A percentile compares a stretch with the other conserved stretches of the same genome.
Conservation (phyloP, 2,888 invertebrate species). For the Prostheceraeus crozeri region DNA sequence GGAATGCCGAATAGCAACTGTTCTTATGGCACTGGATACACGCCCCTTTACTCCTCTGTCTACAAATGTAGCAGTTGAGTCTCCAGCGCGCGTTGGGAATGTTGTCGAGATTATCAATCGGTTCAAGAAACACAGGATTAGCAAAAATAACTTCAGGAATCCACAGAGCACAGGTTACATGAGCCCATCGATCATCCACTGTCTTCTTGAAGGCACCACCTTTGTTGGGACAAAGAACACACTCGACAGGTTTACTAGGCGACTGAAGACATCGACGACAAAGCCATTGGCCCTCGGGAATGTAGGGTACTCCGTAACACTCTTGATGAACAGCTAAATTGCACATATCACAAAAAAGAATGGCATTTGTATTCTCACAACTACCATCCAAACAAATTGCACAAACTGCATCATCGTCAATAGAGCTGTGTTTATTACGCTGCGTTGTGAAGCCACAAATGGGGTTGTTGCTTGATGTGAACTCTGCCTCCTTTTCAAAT, state of each 20-base stretch:
- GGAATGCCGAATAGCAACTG: constrained; percentile 93
- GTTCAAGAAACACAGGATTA: constrained; percentile 73
- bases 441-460: constrained; percentile 6
- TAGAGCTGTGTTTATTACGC: constrained; percentile 25
- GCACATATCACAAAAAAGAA: constrained; percentile 98
- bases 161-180: constrained; percentile 97
- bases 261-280: constrained; percentile 90
- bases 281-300: constrained; percentile 94
- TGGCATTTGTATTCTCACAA: constrained; percentile 95
- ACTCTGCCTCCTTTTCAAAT: constrained; percentile 91
- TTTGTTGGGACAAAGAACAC: constrained; percentile 92
- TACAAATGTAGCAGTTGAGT: constrained; percentile 92
- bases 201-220: constrained; percentile 98
- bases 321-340: constrained; percentile 95
- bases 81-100: constrained; percentile 92
- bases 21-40: constrained; percentile 95
- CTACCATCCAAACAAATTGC: constrained; percentile 98
- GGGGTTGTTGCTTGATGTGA: too few species aligned
- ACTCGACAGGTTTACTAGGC: constrained; percentile 87
- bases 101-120: constrained; percentile 89
- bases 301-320: constrained; percentile 94
- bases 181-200: constrained; percentile 88
- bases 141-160: constrained; percentile 76
- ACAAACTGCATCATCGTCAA: constrained; percentile 83
- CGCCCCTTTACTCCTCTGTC: constrained; percentile 67